Evolutionary conservation across 2,113 vertebrate genomes (phyloP).

Genomic region (Dendropsophus ebraccatus): DNA sequence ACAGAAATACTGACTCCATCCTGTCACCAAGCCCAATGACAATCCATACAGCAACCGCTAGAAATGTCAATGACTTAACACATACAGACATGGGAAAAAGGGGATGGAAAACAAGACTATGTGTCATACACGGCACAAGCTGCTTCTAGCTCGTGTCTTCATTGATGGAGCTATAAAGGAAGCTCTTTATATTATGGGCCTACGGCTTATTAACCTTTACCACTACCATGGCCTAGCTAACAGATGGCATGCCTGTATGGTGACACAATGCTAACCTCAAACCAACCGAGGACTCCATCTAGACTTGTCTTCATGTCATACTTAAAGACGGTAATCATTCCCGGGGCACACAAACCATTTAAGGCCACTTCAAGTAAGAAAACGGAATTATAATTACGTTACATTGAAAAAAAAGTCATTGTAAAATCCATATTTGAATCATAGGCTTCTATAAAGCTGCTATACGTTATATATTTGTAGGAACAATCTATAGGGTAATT

Average conservation of each 20-base stretch:
- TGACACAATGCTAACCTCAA: slow-evolving; percentile 20
- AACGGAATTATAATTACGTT: background rate
- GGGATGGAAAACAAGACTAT: slow-evolving; percentile 3
- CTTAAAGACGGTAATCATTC: background rate
- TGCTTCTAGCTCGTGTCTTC: background rate
- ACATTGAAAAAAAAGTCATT: background rate
- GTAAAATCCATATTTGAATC: background rate
- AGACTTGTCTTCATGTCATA: background rate
- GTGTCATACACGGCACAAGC: slow-evolving; percentile 24
- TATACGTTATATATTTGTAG: background rate
- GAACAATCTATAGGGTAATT: background rate
- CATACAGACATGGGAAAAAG: background rate
- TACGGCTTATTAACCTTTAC: slow-evolving; percentile 39
- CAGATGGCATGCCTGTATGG: slow-evolving; percentile 27
- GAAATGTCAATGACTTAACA: slow-evolving; percentile 34
- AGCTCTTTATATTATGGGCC: slow-evolving; percentile 26
- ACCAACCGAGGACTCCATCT: background rate
- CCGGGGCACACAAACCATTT: background rate
- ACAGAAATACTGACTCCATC: slow-evolving; percentile 5
- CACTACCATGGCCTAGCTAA: slow-evolving; percentile 6
- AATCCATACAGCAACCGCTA: background rate
- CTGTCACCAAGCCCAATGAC: slow-evolving; percentile 2
- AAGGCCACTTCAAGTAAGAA: background rate
- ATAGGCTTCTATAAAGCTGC: background rate
- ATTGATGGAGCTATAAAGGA: slow-evolving; percentile 44